phyloP scores from a whole-genome alignment of 2,888 invertebrate genomes.

The Dryococelus australis region DNA sequence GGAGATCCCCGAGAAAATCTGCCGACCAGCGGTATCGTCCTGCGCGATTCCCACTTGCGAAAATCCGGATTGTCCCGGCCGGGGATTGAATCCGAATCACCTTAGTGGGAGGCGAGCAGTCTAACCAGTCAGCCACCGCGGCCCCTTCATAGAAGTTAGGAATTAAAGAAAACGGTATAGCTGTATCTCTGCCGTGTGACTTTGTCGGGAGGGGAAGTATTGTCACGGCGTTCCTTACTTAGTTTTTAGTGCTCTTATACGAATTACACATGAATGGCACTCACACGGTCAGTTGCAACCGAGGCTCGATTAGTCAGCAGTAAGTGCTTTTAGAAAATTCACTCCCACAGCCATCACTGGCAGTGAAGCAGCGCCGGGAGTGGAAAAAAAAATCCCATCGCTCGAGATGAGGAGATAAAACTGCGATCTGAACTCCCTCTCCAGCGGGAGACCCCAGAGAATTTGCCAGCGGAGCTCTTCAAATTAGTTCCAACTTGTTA shows the following conservation, averaged over 20 bases:
- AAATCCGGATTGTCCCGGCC: too few relatives aligned
- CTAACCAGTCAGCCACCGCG: too few relatives aligned
- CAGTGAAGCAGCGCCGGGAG: background rate
- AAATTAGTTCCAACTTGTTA: conserved; percentile 16
- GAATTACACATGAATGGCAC: background rate
- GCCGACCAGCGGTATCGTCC: too few relatives aligned
- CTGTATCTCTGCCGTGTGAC: background rate
- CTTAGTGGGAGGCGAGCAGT: too few relatives aligned
- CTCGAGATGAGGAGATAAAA: background rate
- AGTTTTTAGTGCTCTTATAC: background rate
- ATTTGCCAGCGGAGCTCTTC: conserved; percentile 8
- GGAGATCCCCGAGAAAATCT: too few relatives aligned
- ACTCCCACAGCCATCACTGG: background rate
- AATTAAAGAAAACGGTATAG: too few relatives aligned
- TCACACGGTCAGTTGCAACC: background rate
- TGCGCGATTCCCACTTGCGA: too few relatives aligned
- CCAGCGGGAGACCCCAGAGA: background rate
- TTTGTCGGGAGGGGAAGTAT: background rate
- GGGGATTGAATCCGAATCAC: too few relatives aligned
- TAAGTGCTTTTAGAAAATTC: background rate
- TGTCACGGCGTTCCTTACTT: background rate
- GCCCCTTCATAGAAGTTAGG: too few relatives aligned
- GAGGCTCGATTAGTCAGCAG: background rate
- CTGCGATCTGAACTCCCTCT: background rate
- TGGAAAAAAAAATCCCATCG: background rate